Conservation (phyloP, 2,113 vertebrate genomes). For the Peucedramus taeniatus region DNA sequence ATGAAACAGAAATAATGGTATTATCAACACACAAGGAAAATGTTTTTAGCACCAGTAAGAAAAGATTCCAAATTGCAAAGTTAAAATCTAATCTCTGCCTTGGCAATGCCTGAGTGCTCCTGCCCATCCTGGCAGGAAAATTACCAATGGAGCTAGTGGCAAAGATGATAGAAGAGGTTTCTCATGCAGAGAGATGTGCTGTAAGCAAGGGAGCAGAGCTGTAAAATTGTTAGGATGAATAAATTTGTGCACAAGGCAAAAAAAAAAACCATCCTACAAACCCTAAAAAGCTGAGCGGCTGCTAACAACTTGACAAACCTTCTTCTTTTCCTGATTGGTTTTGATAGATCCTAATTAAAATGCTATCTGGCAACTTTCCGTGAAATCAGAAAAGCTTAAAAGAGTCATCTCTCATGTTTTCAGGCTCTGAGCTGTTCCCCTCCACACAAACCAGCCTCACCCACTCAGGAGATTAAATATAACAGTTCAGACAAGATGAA, state of each 20-base stretch:
- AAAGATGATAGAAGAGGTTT: constrained; percentile 56
- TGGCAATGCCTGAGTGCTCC: constrained; percentile 11
- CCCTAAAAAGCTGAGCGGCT: neutral
- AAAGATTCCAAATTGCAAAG: neutral
- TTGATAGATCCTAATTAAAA: constrained; percentile 58
- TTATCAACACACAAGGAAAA: neutral
- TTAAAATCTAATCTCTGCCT: constrained; percentile 47
- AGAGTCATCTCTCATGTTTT: constrained; percentile 48
- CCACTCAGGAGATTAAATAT: constrained; percentile 13
- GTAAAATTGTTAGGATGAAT: constrained; percentile 45
- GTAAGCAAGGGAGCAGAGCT: constrained; percentile 37
- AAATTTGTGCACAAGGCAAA: constrained; percentile 8
- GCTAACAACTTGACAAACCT: constrained; percentile 15
- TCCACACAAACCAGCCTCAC: constrained; percentile 1
- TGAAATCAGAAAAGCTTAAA: constrained; percentile 50
- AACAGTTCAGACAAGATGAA: constrained; percentile 48
- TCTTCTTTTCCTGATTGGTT: constrained; percentile 28
- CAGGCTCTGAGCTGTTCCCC: neutral
- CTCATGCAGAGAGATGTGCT: constrained; percentile 58
- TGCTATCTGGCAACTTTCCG: neutral
- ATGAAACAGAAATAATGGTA: neutral
- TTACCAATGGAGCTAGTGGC: neutral
- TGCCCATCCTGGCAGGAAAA: constrained; percentile 53
- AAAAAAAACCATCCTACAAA: neutral
- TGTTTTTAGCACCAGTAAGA: neutral